Evolutionary conservation across 2,888 invertebrate species (phyloP).

Genomic region (Lycaena phlaeas): DNA sequence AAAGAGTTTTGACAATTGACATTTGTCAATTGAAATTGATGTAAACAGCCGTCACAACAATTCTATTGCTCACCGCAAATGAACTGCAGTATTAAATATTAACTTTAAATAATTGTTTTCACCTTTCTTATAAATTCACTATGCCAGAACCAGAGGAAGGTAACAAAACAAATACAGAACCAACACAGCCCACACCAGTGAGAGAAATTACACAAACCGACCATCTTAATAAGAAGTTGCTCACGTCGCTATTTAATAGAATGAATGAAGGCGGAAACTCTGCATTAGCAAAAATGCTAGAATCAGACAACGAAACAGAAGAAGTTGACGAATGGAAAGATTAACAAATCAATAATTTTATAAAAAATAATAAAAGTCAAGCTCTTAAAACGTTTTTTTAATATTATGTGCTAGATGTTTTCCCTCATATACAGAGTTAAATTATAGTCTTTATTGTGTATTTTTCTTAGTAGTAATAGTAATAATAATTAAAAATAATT

Average conservation of each 20-base stretch:
- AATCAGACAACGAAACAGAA: slow-evolving; percentile 38
- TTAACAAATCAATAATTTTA: neutral
- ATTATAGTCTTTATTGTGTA: too few species aligned
- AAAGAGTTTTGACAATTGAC: too few species aligned
- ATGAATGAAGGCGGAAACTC: slow-evolving; percentile 65
- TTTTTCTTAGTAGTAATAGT: too few species aligned
- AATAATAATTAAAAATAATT: too few species aligned
- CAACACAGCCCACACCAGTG: slow-evolving; percentile 33
- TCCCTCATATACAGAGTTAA: too few species aligned
- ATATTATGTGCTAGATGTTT: neutral
- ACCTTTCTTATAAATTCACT: neutral
- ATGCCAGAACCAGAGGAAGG: slow-evolving; percentile 51
- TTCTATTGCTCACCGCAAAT: too few species aligned
- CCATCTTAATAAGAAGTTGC: slow-evolving; percentile 76
- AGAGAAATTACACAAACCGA: slow-evolving; percentile 76
- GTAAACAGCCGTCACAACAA: too few species aligned
- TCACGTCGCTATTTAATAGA: slow-evolving; percentile 74
- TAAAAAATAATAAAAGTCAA: too few species aligned
- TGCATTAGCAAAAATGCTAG: slow-evolving; percentile 39
- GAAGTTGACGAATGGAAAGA: slow-evolving; percentile 48
- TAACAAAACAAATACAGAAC: slow-evolving; percentile 27
- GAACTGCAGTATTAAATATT: too few species aligned
- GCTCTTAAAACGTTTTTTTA: too few species aligned
- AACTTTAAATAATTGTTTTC: too few species aligned
- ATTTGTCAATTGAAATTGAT: too few species aligned